These are phyloP conservation scores for Lerista edwardsae DNA, from an alignment of 2,797 vertebrate genomes.

Conservation along the genomic window DNA sequence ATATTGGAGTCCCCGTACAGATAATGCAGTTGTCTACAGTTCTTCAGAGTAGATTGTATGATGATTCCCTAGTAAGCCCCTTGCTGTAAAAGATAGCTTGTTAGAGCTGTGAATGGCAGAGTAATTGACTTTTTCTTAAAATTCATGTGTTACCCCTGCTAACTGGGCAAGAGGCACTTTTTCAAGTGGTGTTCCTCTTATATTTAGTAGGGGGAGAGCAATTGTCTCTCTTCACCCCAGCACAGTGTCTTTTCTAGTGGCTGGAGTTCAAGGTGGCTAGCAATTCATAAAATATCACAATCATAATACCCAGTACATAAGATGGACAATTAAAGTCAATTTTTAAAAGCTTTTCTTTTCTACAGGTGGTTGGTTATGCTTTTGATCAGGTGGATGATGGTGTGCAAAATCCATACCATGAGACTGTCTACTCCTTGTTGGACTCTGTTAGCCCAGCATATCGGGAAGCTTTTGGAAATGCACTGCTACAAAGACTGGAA, in stretches of 20 bases:
- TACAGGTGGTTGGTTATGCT: constrained; percentile 90
- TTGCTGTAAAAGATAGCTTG: neutral
- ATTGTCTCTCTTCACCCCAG: too few relatives aligned
- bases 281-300: too few relatives aligned
- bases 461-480: constrained; percentile 95
- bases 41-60: neutral
- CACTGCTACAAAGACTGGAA: constrained; percentile 92
- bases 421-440: constrained; percentile 96
- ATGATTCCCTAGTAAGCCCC: neutral
- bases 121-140: too few relatives aligned
- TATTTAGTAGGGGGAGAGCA: too few relatives aligned
- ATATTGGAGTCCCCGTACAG: neutral
- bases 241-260: too few relatives aligned
- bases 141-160: too few relatives aligned
- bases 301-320: too few relatives aligned
- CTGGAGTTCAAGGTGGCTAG: too few relatives aligned
- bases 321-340: too few relatives aligned
- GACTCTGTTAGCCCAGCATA: constrained; percentile 96
- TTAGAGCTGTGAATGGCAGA: constrained; percentile 9
- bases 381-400: constrained; percentile 92
- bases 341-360: constrained; percentile 28
- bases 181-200: too few relatives aligned
- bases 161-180: neutral
- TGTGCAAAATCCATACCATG: constrained; percentile 88
- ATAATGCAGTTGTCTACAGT: neutral